Base-by-base conservation (phyloP, 1,140 invertebrate genomes). In the Caenorhabditis briggsae region DNA sequence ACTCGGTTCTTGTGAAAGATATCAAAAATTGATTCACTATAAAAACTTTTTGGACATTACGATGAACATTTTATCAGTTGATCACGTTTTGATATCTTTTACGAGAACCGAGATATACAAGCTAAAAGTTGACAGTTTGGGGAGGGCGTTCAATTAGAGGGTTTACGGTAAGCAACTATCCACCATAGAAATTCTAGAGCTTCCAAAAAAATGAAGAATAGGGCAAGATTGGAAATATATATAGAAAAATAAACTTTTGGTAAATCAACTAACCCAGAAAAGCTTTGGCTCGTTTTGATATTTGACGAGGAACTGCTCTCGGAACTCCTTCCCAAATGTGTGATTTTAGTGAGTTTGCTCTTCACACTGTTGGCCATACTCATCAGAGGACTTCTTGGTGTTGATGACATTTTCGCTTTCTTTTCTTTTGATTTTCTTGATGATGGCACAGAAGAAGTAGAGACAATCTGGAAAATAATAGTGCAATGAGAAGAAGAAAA, bases 381-480 rank as follows among this genome's bases (percentile, higher is more conserved):
- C 48, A 85, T 64, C 50, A 85, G 46, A 46, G 84, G 84, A 64
- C 84, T 85, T 53, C 84, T n/a, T 18, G 84, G 84, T 16, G 84
- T 74, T 12, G 65, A 78, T n/a, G 70, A 78, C 70, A 78, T 74
- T 41, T 70, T 78, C 59, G 46, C 46, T 50, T 85, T 85, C 16
- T 53, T 53, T n/a, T 55, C 84, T 16, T 74, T 65, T 33, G 84
- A 70, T 12, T 65, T 64, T 55, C 65, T 46, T 23, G 65, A 41
- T 50, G 64, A 23, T 20, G 33, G 33, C 33, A 33, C 33, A 53
- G 50, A 11, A 53, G 50, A 14, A 11, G 59, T 8, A 61, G 59
- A 61, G 23, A 20, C 23, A 16, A 55, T 84, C 83, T 84, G 83
- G 25, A 84, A 84, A 1, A 58, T n/a, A 25, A 84, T 6, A 41